phyloP scores from a whole-genome alignment of 1,140 invertebrate genomes.

The Cyclina sinensis region DNA sequence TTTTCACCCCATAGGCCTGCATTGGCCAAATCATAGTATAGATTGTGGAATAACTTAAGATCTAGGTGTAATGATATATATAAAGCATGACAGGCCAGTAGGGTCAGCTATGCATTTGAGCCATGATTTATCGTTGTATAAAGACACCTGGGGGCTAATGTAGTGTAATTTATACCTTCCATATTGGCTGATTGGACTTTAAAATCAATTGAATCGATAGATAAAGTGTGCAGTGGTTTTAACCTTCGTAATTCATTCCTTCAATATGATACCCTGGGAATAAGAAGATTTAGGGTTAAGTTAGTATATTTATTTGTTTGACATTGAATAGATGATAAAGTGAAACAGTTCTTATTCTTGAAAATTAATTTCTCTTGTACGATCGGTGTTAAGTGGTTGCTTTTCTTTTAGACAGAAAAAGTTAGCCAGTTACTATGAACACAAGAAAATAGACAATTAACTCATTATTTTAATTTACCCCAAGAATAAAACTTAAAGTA shows the following conservation, averaged over 20 bases:
- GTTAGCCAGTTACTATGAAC: too few species aligned
- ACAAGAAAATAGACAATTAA: too few species aligned
- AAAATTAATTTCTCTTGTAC: too few species aligned
- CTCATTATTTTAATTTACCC: too few species aligned
- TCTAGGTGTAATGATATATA: background rate
- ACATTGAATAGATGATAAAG: background rate
- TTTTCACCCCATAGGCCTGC: background rate
- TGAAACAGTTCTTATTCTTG: too few species aligned
- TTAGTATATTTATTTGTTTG: background rate
- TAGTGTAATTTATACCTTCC: conserved; percentile 22
- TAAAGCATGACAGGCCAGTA: background rate
- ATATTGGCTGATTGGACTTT: background rate
- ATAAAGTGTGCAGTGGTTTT: conserved; percentile 19
- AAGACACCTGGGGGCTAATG: conserved; percentile 1
- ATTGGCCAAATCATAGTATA: background rate
- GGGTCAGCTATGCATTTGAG: background rate
- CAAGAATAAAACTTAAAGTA: too few species aligned
- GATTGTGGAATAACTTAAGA: background rate
- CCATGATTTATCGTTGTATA: conserved; percentile 7
- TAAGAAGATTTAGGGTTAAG: background rate
- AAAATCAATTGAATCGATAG: conserved; percentile 18
- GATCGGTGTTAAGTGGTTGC: too few species aligned
- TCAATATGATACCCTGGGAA: conserved; percentile 26
- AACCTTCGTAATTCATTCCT: conserved; percentile 1
- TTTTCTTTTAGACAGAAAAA: too few species aligned